Percentiles rank a stretch among this genome's conserved stretches.
phyloP scores from a whole-genome alignment of 2,797 vertebrate genomes.

The Crenuchus spilurus region DNA sequence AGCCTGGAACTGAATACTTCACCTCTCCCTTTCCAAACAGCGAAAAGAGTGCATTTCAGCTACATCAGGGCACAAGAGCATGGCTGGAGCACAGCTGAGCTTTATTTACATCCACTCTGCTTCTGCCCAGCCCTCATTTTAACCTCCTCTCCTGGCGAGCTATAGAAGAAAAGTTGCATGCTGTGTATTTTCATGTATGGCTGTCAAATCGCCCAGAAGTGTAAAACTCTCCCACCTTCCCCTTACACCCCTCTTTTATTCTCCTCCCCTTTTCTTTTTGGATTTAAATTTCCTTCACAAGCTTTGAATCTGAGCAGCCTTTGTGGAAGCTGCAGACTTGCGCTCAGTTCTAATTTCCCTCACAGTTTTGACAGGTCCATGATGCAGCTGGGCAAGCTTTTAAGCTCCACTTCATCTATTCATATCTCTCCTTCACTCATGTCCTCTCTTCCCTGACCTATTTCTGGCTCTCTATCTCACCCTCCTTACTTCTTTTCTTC shows the following conservation, averaged over 20 bases:
- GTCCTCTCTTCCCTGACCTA: slow-evolving; percentile 5
- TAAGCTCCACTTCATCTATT: slow-evolving; percentile 30
- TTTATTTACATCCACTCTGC: slow-evolving; percentile 4
- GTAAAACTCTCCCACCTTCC: neutral
- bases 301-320: slow-evolving; percentile 1
- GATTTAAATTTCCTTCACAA: neutral
- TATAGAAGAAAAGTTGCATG: slow-evolving; percentile 29
- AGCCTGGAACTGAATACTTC: neutral
- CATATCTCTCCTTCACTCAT: slow-evolving; percentile 18
- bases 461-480: neutral
- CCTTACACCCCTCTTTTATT: neutral
- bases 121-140: slow-evolving; percentile 16
- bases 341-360: slow-evolving; percentile 23
- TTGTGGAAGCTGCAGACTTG: slow-evolving; percentile 2
- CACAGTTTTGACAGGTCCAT: slow-evolving; percentile 22
- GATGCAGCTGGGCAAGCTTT: slow-evolving; percentile 30
- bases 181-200: slow-evolving; percentile 16
- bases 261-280: slow-evolving; percentile 5
- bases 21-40: neutral
- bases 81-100: slow-evolving; percentile 29
- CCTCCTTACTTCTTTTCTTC: neutral
- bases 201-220: slow-evolving; percentile 16
- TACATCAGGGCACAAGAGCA: neutral
- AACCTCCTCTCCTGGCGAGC: slow-evolving; percentile 25
- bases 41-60: neutral